A percentile compares a stretch with the other conserved stretches of the same genome.
Evolutionary conservation across 2,888 invertebrate genomes (phyloP).

Genomic region (Drosophila greeni): DNA sequence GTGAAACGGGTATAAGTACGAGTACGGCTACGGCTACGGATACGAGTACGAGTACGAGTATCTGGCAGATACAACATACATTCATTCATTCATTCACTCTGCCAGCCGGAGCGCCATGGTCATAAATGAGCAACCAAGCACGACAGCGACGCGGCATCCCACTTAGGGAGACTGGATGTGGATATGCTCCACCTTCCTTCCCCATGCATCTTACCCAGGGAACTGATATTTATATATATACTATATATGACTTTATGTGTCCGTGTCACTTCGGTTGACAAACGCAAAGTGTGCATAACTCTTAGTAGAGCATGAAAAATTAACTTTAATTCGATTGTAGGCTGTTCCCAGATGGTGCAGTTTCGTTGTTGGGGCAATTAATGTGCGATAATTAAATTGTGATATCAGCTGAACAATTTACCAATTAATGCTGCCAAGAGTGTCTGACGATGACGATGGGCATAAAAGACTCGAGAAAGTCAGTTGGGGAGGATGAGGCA

Average conservation of each 20-base stretch:
- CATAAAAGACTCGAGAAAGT: not conserved
- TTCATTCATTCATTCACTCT: constrained; percentile 24
- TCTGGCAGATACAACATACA: constrained; percentile 45
- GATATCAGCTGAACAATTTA: constrained; percentile 45
- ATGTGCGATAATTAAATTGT: constrained; percentile 44
- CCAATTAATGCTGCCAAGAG: constrained; percentile 35
- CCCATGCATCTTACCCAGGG: constrained; percentile 11
- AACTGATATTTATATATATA: not conserved
- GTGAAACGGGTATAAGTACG: not conserved
- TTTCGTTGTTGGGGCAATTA: constrained; percentile 34
- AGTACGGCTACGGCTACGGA: not conserved
- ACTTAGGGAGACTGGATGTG: constrained; percentile 24
- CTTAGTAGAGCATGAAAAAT: constrained; percentile 52
- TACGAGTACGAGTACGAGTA: constrained; percentile 2
- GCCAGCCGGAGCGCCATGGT: constrained; percentile 62
- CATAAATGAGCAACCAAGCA: constrained; percentile 74
- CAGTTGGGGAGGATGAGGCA: not conserved
- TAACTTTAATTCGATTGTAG: constrained; percentile 46
- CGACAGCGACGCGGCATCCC: constrained; percentile 38
- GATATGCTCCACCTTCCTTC: constrained; percentile 23
- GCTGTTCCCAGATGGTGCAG: constrained; percentile 29
- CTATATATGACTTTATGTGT: not conserved
- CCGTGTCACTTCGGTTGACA: constrained; percentile 32
- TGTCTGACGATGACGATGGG: constrained; percentile 24
- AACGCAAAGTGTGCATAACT: constrained; percentile 58